These are phyloP conservation scores for Epinephelus awoara DNA, from an alignment of 2,797 vertebrate species.

Conservation along the genomic window DNA sequence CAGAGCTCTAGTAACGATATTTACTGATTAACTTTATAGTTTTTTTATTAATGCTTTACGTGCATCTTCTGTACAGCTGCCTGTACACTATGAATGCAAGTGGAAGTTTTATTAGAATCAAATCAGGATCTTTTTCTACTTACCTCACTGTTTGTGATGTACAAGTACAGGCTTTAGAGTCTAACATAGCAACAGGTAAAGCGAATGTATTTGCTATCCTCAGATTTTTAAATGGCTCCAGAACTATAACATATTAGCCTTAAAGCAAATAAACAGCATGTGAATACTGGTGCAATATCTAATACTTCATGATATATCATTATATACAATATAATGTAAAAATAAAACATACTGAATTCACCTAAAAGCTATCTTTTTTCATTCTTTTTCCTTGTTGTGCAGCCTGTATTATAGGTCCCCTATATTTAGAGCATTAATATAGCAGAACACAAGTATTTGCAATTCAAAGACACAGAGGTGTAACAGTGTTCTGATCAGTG, in stretches of 20 bases:
- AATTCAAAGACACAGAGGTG: no score
- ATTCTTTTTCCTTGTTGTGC: not conserved
- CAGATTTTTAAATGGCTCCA: not conserved
- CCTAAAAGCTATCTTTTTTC: not conserved
- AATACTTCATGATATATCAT: no score
- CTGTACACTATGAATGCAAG: not conserved
- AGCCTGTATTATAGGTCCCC: not conserved
- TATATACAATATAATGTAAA: no score
- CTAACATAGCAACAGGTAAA: not conserved
- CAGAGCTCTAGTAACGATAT: not conserved
- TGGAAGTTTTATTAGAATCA: not conserved
- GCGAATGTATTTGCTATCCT: not conserved
- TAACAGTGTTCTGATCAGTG: no score
- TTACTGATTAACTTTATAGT: not conserved
- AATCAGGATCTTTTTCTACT: not conserved
- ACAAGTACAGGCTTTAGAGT: not conserved
- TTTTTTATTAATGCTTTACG: not conserved
- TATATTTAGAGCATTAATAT: no score
- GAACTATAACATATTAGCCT: not conserved
- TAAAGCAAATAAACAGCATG: conserved; percentile 1
- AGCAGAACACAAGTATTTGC: no score
- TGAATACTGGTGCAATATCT: not conserved
- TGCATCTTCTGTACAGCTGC: not conserved
- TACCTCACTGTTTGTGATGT: not conserved
- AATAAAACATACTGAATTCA: no score